phyloP scores from a whole-genome alignment of 1,140 invertebrate species.

The Lysiphlebus fabarum region DNA sequence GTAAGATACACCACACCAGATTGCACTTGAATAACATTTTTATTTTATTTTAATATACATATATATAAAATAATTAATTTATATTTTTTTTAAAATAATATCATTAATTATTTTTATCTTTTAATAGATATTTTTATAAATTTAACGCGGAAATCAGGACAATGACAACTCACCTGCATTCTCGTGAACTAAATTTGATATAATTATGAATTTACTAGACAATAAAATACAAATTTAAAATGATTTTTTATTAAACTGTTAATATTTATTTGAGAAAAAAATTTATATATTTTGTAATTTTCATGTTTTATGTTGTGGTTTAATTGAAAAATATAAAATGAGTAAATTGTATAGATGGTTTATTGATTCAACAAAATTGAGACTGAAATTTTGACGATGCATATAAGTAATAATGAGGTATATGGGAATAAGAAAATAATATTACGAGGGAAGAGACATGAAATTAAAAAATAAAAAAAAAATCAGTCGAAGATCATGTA shows the following conservation, averaged over 20 bases:
- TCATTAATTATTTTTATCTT: not conserved
- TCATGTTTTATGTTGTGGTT: too few relatives aligned
- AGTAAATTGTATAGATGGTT: not conserved
- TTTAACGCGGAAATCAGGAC: slow-evolving; percentile 13
- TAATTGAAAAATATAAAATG: too few relatives aligned
- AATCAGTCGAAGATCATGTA: slow-evolving; percentile 18
- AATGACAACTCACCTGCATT: slow-evolving; percentile 26
- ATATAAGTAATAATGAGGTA: too few relatives aligned
- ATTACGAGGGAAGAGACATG: slow-evolving; percentile 2
- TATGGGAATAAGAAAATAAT: not conserved
- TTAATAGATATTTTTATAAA: slow-evolving; percentile 3
- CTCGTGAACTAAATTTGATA: slow-evolving; percentile 19
- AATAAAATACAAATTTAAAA: too few relatives aligned
- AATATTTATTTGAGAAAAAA: too few relatives aligned
- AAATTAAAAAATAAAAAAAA: slow-evolving; percentile 10
- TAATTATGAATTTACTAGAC: slow-evolving; percentile 30
- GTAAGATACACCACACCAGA: too few relatives aligned
- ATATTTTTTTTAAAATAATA: not conserved
- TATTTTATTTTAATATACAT: too few relatives aligned
- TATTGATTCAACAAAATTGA: not conserved
- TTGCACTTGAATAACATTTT: too few relatives aligned
- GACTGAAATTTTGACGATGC: not conserved
- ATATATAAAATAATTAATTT: too few relatives aligned
- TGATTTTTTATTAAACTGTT: too few relatives aligned
- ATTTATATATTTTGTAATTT: too few relatives aligned